phyloP scores from a whole-genome alignment of 1,140 invertebrate genomes.

The Drosophila sturtevanti region DNA sequence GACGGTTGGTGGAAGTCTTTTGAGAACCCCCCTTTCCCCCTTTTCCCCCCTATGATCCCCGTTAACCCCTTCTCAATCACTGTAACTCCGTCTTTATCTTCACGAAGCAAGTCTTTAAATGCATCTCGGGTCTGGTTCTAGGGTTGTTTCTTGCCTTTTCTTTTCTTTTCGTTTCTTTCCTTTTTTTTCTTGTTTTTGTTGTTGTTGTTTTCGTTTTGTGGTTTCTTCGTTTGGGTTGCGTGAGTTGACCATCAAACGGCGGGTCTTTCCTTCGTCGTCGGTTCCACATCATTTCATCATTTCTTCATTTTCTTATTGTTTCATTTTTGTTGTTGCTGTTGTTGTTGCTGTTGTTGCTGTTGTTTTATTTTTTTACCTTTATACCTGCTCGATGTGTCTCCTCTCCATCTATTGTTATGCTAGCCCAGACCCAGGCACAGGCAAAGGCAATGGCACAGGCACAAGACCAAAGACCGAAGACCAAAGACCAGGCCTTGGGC shows the following conservation, averaged over 20 bases:
- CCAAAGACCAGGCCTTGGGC: neutral
- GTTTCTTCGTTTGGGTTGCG: conserved; percentile 43
- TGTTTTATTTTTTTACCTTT: no score
- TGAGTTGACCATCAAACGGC: conserved; percentile 22
- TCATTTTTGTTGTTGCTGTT: no score
- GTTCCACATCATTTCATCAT: conserved; percentile 60
- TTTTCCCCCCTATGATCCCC: no score
- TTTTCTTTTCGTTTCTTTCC: neutral
- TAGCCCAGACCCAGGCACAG: conserved; percentile 15
- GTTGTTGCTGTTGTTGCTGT: no score
- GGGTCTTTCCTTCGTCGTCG: neutral
- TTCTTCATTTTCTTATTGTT: conserved; percentile 27
- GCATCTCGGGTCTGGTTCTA: conserved; percentile 7
- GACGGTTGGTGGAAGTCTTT: conserved; percentile 16
- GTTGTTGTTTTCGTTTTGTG: neutral
- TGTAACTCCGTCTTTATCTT: conserved; percentile 10
- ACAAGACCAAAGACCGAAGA: no score
- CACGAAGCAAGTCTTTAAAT: conserved; percentile 38
- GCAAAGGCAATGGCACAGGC: neutral
- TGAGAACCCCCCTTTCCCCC: neutral
- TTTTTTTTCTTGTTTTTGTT: neutral
- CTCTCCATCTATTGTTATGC: conserved; percentile 31
- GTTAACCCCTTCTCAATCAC: no score
- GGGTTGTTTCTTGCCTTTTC: neutral
- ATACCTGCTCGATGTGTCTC: conserved; percentile 6